Evolutionary conservation across 2,888 invertebrate species (phyloP).

Genomic region (Laothoe populi): DNA sequence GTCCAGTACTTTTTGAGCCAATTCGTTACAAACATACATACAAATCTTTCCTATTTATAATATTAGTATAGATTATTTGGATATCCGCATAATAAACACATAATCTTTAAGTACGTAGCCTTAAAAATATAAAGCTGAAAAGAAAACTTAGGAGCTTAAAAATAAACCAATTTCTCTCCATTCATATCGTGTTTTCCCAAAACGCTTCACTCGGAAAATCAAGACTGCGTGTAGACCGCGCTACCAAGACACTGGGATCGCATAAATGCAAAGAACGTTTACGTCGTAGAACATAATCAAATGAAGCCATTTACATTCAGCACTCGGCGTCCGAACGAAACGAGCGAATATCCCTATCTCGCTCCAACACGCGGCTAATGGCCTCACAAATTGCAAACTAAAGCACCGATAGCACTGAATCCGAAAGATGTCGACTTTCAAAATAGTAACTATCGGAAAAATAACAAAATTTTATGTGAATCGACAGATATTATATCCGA

Average conservation of each 20-base stretch:
- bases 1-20: too few relatives aligned
- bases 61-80: too few relatives aligned
- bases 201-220: not conserved
- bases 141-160: not conserved
- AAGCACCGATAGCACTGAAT: conserved; percentile 61
- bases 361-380: conserved; percentile 71
- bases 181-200: not conserved
- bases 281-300: conserved; percentile 75
- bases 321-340: conserved; percentile 61
- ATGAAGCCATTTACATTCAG: conserved; percentile 83
- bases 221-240: conserved; percentile 48
- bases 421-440: conserved; percentile 61
- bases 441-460: conserved; percentile 63
- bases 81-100: too few relatives aligned
- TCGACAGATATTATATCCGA: conserved; percentile 56
- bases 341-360: conserved; percentile 56
- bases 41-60: too few relatives aligned
- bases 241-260: conserved; percentile 63
- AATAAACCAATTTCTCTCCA: not conserved
- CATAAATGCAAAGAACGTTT: conserved; percentile 77
- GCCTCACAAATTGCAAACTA: conserved; percentile 76
- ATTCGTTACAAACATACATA: too few relatives aligned
- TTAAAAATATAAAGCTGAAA: not conserved
- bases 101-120: too few relatives aligned
- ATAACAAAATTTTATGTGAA: conserved; percentile 75